phyloP scores from a whole-genome alignment of 2,888 invertebrate genomes.

The Lysandra bellargus region DNA sequence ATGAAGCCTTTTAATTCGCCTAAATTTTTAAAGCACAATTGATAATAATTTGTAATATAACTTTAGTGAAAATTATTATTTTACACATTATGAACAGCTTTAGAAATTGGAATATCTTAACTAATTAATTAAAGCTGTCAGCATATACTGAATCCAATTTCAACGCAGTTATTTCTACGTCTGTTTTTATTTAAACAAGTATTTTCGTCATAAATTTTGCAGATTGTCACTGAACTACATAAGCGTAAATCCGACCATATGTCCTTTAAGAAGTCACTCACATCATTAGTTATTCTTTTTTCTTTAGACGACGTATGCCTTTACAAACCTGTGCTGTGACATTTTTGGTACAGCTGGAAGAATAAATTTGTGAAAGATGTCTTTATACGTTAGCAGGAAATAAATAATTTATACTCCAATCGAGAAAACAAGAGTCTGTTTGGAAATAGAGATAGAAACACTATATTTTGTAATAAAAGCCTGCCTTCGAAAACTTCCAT shows the following conservation, averaged over 20 bases:
- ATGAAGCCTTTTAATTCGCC: too few relatives aligned
- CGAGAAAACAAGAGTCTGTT: background rate
- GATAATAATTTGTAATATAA: too few relatives aligned
- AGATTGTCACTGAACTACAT: constrained; percentile 37
- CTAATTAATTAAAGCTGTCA: background rate
- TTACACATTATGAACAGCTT: background rate
- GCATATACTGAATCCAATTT: background rate
- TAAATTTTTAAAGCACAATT: too few relatives aligned
- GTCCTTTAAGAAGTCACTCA: constrained; percentile 73
- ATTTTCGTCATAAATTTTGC: constrained; percentile 21
- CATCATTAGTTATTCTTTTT: constrained; percentile 80
- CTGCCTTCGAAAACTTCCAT: background rate
- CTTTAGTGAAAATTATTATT: too few relatives aligned
- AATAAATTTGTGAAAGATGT: constrained; percentile 33
- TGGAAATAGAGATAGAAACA: too few relatives aligned
- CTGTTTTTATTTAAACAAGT: background rate
- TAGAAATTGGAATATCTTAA: background rate
- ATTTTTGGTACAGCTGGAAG: constrained; percentile 60
- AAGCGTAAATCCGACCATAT: constrained; percentile 46
- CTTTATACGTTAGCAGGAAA: background rate
- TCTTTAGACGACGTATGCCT: constrained; percentile 68
- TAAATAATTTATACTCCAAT: background rate
- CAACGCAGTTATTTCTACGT: background rate
- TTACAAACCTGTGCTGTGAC: constrained; percentile 76
- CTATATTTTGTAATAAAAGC: background rate